phyloP scores from a whole-genome alignment of 2,888 invertebrate species.

The Vanessa cardui region DNA sequence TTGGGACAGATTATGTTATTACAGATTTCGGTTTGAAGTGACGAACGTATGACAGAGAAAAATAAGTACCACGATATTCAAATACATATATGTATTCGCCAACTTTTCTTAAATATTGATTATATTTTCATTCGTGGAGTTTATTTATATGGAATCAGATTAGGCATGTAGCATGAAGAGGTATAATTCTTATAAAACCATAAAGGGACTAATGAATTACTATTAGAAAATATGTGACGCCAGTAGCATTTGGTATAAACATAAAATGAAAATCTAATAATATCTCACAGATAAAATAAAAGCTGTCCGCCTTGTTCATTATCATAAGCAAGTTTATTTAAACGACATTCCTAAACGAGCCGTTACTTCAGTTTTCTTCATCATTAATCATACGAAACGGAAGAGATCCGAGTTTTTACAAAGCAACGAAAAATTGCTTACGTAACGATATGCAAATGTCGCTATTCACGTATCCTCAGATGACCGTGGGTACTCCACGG shows the following conservation, averaged over 20 bases:
- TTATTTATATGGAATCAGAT: too few species aligned
- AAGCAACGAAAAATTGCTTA: conserved; percentile 43
- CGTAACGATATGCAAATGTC: conserved; percentile 52
- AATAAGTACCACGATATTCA: background rate
- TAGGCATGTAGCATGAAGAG: too few species aligned
- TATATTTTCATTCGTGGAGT: too few species aligned
- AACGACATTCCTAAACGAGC: conserved; percentile 8
- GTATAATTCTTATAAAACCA: too few species aligned
- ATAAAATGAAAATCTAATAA: background rate
- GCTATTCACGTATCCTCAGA: conserved; percentile 55
- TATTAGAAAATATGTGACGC: too few species aligned
- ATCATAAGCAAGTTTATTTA: background rate
- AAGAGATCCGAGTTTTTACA: conserved; percentile 30
- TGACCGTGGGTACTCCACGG: conserved; percentile 54
- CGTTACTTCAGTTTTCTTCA: conserved; percentile 14
- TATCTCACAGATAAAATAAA: background rate
- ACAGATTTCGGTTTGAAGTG: conserved; percentile 54
- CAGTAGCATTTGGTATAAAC: background rate
- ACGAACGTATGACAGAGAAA: background rate
- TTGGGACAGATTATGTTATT: conserved; percentile 77
- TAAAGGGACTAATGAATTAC: too few species aligned
- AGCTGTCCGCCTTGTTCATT: background rate
- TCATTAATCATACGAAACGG: conserved; percentile 36
- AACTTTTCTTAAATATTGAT: background rate
- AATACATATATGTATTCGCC: background rate